Evolutionary conservation across 2,888 invertebrate species (phyloP), one percentile per base, ranked within the genome.

Genomic region (Eupeodes luniger): DNA sequence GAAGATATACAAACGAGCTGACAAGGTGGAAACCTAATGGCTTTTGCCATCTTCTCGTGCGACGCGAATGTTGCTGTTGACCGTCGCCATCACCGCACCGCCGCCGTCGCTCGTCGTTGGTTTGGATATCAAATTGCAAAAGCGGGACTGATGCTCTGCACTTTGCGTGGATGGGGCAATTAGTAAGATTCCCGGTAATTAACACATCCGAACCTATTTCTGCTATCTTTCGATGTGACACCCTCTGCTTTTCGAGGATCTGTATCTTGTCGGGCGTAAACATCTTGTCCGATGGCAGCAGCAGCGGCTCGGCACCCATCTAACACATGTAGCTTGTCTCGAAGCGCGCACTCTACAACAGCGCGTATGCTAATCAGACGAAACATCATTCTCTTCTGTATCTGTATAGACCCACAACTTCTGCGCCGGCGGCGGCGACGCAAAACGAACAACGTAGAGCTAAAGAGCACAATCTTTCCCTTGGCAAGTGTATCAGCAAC

Each of bases 401-500:
- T 27, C 40, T 44, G 16, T 9, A 61, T 61, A 44, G 10, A 16
- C 19, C 16, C 64, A 47, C 10, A 44, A 55, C 34, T n/a, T 9
- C 51, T n/a, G 69, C 40, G 16, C 44, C 47, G 69, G 27, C 34
- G 61, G 10, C 36, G 55, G 36, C 44, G 40, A 69, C 27, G 16
- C 36, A 0, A 12, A 0, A 12, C 12, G 55, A 10, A 6, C 36
- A 14, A 59, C 57, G 34, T 40, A 53, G 9, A 66, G 59, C 59
- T 78, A 40, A 51, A 80, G 51, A 53, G 51, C 49, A 81, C 72
- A 81, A 81, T 85, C 85, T 85, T 78, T 78, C 81, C 81, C 69
- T 81, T 85, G 53, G 81, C 88, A 85, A 88, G 85, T 85, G 85
- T 88, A 88, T 88, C 88, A 88, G 92, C 91, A 93, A 93, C 93